Percentiles rank a stretch among this genome's conserved stretches.
Conservation (phyloP, 2,888 invertebrate species). For the Trissolcus brochymenae region DNA sequence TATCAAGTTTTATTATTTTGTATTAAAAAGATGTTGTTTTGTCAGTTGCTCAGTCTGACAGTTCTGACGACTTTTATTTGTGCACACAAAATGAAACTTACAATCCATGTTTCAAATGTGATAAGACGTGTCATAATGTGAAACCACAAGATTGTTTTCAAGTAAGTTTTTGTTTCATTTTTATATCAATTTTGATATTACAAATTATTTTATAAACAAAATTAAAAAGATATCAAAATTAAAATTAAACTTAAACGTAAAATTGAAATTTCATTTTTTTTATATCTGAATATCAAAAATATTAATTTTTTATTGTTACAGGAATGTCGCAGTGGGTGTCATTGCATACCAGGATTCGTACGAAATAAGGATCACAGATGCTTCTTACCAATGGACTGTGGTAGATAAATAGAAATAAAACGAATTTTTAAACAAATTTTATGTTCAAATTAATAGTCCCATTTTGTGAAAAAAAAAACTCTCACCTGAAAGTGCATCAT, state of each 20-base stretch:
- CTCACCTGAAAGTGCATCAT: constrained; percentile 60
- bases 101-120: constrained; percentile 24
- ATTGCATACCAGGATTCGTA: constrained; percentile 49
- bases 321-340: constrained; percentile 43
- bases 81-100: constrained; percentile 36
- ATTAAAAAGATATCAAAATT: too few relatives aligned
- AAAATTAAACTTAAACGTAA: background rate
- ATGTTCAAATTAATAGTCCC: background rate
- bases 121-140: constrained; percentile 15
- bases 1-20: too few relatives aligned
- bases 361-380: constrained; percentile 45
- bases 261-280: background rate
- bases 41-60: too few relatives aligned
- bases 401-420: background rate
- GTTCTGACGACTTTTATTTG: constrained; percentile 12
- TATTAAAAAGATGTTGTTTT: too few relatives aligned
- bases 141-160: constrained; percentile 8
- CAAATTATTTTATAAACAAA: too few relatives aligned
- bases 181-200: too few relatives aligned
- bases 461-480: background rate
- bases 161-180: constrained; percentile 34
- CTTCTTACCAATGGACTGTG: constrained; percentile 45
- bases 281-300: background rate
- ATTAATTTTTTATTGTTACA: constrained; percentile 12
- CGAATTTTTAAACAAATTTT: background rate